Evolutionary conservation across 2,113 vertebrate species (phyloP).

Genomic region (Martes martes): DNA sequence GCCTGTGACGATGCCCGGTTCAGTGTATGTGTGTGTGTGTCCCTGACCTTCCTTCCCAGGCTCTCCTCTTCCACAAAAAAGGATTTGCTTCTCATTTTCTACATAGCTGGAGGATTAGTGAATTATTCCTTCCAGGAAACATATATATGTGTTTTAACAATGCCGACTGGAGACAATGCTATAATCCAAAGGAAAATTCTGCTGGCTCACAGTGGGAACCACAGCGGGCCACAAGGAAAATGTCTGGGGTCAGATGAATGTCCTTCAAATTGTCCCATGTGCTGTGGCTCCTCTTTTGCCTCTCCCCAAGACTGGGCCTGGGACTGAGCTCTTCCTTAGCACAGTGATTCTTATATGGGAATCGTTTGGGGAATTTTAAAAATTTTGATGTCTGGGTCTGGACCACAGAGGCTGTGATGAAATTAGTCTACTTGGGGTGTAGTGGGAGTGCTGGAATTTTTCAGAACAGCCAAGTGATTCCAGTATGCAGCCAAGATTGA

Average conservation of each 20-base stretch:
- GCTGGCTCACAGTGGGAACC: neutral
- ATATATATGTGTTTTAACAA: neutral
- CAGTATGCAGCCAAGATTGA: neutral
- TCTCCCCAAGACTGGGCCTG: neutral
- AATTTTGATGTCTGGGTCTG: neutral
- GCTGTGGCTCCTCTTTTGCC: neutral
- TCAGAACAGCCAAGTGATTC: neutral
- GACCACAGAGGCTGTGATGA: neutral
- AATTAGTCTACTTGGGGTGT: neutral
- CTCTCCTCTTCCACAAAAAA: neutral
- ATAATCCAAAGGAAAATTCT: neutral
- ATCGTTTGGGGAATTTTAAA: neutral
- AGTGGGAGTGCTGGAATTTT: neutral
- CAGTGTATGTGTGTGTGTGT: too few species aligned
- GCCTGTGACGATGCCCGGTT: rapidly evolving
- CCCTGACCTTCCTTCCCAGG: neutral
- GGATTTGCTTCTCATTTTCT: neutral
- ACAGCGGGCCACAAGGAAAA: neutral
- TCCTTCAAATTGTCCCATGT: neutral
- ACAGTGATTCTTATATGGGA: neutral
- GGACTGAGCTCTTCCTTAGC: neutral
- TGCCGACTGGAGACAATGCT: neutral
- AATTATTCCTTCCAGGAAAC: neutral
- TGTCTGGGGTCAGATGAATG: neutral
- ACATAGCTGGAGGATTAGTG: neutral